phyloP scores from a whole-genome alignment of 2,113 vertebrate species.

The Solea senegalensis region DNA sequence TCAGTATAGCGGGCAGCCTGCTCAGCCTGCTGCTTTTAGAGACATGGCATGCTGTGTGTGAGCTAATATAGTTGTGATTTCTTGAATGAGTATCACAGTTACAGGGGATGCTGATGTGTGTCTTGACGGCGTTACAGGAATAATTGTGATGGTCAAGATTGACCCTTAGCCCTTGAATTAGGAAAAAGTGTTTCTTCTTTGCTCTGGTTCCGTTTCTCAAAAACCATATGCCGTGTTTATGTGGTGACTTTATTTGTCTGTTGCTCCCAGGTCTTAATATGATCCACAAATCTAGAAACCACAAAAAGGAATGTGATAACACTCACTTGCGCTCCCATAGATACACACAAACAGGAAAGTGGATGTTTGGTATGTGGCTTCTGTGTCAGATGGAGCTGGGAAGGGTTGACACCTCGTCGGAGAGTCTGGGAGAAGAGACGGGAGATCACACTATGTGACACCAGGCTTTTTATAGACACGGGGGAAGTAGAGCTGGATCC shows the following conservation, averaged over 20 bases:
- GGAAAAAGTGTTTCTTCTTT: slow-evolving; percentile 32
- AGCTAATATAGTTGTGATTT: slow-evolving; percentile 74
- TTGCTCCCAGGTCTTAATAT: slow-evolving; percentile 10
- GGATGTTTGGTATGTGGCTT: slow-evolving; percentile 66
- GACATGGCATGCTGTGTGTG: slow-evolving; percentile 62
- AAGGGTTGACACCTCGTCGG: slow-evolving; percentile 75
- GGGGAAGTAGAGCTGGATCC: slow-evolving; percentile 59
- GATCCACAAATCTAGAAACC: slow-evolving; percentile 44
- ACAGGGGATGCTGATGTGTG: slow-evolving; percentile 36
- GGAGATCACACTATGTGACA: slow-evolving; percentile 73
- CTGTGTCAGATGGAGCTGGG: slow-evolving; percentile 74
- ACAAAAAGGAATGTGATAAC: slow-evolving; percentile 57
- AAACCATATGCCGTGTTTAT: not conserved
- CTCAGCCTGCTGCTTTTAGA: slow-evolving; percentile 61
- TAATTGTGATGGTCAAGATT: slow-evolving; percentile 59
- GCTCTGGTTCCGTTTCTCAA: slow-evolving; percentile 6
- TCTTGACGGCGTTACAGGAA: slow-evolving; percentile 42
- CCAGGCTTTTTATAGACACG: slow-evolving; percentile 71
- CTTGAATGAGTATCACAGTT: slow-evolving; percentile 63
- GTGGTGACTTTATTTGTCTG: slow-evolving; percentile 22
- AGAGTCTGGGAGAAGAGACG: slow-evolving; percentile 72
- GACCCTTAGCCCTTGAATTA: slow-evolving; percentile 52
- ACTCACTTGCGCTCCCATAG: slow-evolving; percentile 30
- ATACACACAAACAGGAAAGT: slow-evolving; percentile 47
- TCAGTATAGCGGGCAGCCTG: slow-evolving; percentile 55